Conservation (phyloP, 2,888 invertebrate genomes). For the Xestia rhomboidea region DNA sequence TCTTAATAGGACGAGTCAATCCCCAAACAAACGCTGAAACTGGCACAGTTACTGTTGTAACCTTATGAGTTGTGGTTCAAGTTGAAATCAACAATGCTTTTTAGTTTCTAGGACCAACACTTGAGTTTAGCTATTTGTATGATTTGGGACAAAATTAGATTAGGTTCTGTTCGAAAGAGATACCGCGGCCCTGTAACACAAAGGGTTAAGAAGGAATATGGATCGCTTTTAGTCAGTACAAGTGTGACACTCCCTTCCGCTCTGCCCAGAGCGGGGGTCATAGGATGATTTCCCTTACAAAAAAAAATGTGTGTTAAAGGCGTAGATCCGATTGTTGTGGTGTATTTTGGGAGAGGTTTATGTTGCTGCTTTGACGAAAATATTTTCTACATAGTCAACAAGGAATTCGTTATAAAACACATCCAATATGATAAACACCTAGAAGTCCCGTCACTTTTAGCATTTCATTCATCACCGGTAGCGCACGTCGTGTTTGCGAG, state of each 20-base stretch:
- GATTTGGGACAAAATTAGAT: neutral
- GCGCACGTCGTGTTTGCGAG: conserved; percentile 34
- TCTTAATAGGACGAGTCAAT: conserved; percentile 60
- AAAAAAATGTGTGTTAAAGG: neutral
- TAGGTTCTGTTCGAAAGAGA: too few species aligned
- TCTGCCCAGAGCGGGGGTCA: too few species aligned
- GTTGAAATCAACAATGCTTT: conserved; percentile 20
- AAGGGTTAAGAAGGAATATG: too few species aligned
- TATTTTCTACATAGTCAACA: neutral
- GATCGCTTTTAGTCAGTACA: too few species aligned
- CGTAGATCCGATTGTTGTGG: too few species aligned
- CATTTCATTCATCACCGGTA: conserved; percentile 30
- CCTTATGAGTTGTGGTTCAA: conserved; percentile 26
- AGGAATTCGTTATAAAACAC: neutral
- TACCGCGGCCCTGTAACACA: too few species aligned
- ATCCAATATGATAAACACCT: neutral
- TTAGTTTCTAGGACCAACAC: conserved; percentile 3
- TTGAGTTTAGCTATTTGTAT: neutral
- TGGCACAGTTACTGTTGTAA: conserved; percentile 57
- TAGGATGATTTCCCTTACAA: too few species aligned
- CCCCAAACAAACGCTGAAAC: conserved; percentile 55
- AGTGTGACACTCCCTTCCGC: too few species aligned
- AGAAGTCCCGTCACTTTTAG: conserved; percentile 9
- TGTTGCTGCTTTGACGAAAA: neutral
- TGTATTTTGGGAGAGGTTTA: neutral